phyloP scores from a whole-genome alignment of 2,888 invertebrate species.

The Peribatodes rhomboidaria region DNA sequence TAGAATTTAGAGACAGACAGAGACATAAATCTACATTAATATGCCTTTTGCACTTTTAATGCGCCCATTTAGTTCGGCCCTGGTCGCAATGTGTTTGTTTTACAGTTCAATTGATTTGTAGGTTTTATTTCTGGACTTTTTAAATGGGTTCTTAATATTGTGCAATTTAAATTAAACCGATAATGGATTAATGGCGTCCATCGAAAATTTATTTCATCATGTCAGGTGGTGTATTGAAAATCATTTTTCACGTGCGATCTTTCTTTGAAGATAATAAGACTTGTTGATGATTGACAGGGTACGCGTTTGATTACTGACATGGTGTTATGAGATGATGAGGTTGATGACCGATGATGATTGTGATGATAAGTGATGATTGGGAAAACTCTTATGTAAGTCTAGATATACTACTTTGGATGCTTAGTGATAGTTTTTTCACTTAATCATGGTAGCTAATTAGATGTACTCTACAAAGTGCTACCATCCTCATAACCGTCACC shows the following conservation, averaged over 20 bases:
- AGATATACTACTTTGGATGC: no score
- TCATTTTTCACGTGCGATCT: background rate
- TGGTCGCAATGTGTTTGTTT: conserved; percentile 19
- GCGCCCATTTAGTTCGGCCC: background rate
- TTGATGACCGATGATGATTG: no score
- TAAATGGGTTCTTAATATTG: conserved; percentile 27
- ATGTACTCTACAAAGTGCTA: no score
- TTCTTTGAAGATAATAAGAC: background rate
- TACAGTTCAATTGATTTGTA: conserved; percentile 26
- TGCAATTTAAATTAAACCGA: conserved; percentile 15
- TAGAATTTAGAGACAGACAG: background rate
- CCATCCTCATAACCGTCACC: no score
- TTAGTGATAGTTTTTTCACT: no score
- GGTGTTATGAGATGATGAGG: background rate
- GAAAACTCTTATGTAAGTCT: no score
- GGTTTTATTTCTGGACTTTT: conserved; percentile 18
- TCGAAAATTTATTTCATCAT: background rate
- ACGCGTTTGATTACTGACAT: background rate
- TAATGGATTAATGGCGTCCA: conserved; percentile 1
- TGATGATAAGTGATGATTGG: no score
- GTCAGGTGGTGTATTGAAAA: background rate
- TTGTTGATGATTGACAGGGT: background rate
- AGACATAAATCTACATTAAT: background rate
- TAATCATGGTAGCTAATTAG: no score
- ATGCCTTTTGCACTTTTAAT: background rate